Evolutionary conservation across 2,113 vertebrate species (phyloP).

Genomic region (Climacteris rufus): DNA sequence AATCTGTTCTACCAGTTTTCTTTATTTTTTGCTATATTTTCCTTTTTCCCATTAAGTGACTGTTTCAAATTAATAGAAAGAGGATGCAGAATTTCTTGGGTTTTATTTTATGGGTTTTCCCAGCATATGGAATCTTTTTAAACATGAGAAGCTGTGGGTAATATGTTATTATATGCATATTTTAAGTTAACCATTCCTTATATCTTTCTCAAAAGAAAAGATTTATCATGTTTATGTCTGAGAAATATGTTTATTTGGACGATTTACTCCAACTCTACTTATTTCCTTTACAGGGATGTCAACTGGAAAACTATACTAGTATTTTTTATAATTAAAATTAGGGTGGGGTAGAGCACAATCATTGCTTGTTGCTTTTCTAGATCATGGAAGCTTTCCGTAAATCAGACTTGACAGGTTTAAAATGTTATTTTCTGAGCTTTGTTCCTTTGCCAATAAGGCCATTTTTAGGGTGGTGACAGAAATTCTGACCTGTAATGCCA

Average conservation of each 20-base stretch:
- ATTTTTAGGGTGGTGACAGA: background rate
- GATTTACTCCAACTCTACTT: constrained; percentile 17
- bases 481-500: background rate
- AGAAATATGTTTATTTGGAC: constrained; percentile 45
- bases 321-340: constrained; percentile 55
- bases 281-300: constrained; percentile 29
- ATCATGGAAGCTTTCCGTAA: constrained; percentile 21
- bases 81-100: constrained; percentile 57
- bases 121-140: constrained; percentile 65
- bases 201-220: constrained; percentile 47
- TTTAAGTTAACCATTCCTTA: constrained; percentile 61
- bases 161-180: constrained; percentile 64
- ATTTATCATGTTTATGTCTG: constrained; percentile 52
- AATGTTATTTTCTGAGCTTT: background rate
- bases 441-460: background rate
- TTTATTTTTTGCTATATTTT: background rate
- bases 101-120: constrained; percentile 63
- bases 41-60: constrained; percentile 25
- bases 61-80: constrained; percentile 65
- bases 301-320: constrained; percentile 23
- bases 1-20: background rate
- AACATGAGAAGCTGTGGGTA: constrained; percentile 62
- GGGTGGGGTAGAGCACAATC: constrained; percentile 31
- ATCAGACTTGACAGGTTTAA: constrained; percentile 47
- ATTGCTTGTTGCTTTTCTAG: constrained; percentile 26